phyloP scores from a whole-genome alignment of 1,140 invertebrate species.

The Uloborus diversus region DNA sequence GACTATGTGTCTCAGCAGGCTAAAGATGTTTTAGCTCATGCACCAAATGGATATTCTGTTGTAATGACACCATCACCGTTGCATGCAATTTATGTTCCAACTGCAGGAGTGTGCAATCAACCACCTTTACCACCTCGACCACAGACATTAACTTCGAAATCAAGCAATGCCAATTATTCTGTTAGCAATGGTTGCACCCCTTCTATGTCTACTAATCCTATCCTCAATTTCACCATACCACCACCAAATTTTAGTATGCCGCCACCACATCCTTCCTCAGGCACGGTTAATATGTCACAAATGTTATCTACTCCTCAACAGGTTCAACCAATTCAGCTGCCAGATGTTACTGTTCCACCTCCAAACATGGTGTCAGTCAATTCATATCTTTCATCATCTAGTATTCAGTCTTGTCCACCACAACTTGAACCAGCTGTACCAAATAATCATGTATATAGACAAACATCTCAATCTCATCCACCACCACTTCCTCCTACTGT shows the following conservation, averaged over 20 bases:
- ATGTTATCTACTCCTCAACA: constrained; percentile 31
- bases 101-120: constrained; percentile 29
- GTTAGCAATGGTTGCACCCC: constrained; percentile 26
- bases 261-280: constrained; percentile 45
- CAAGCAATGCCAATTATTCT: constrained; percentile 30
- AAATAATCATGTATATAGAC: constrained; percentile 37
- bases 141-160: constrained; percentile 15
- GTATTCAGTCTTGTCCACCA: constrained; percentile 44
- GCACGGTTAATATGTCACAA: constrained; percentile 13
- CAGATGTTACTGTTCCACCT: constrained; percentile 57
- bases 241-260: constrained; percentile 58
- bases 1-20: constrained; percentile 44
- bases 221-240: constrained; percentile 52
- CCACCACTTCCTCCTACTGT: constrained; percentile 38
- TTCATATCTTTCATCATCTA: constrained; percentile 48
- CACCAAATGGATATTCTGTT: constrained; percentile 52
- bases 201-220: constrained; percentile 39
- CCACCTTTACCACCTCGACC: constrained; percentile 18
- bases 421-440: constrained; percentile 48
- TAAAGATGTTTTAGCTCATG: constrained; percentile 53
- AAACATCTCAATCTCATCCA: constrained; percentile 28
- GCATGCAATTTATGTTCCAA: constrained; percentile 39
- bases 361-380: constrained; percentile 55
- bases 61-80: constrained; percentile 57
- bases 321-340: constrained; percentile 51